Conservation (phyloP, 2,113 vertebrate genomes). For the Sialia sialis region DNA sequence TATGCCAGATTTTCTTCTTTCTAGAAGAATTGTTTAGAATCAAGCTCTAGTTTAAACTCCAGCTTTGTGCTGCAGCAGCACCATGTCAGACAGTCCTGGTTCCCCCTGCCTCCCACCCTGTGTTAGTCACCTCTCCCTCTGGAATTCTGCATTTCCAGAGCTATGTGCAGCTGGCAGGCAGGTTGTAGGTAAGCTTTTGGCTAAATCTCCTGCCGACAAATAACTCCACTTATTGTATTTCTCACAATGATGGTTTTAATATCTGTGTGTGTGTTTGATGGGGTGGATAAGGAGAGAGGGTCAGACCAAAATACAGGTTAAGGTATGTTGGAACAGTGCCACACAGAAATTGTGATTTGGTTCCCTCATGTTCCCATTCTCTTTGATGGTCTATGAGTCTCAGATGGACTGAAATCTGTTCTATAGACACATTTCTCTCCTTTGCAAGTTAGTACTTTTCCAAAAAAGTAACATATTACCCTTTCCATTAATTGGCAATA, state of each 20-base stretch:
- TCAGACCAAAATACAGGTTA: background rate
- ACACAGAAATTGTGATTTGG: background rate
- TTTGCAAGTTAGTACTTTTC: background rate
- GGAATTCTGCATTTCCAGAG: background rate
- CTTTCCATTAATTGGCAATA: background rate
- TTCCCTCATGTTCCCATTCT: background rate
- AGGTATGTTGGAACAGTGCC: background rate
- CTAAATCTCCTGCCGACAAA: background rate
- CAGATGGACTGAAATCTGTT: slow-evolving; percentile 18
- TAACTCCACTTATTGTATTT: background rate
- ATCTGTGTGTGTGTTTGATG: background rate
- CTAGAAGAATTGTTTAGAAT: background rate
- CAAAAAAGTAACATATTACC: background rate
- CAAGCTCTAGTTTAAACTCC: background rate
- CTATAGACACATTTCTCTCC: background rate
- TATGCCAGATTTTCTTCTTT: background rate
- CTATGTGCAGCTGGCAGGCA: background rate
- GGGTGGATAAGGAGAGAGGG: background rate
- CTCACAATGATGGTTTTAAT: background rate
- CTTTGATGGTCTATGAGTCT: slow-evolving; percentile 8
- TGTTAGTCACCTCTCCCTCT: background rate
- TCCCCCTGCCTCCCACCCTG: rapidly evolving
- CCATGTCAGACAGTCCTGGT: background rate
- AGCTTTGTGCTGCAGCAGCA: background rate
- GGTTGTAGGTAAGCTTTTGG: background rate